These are phyloP conservation scores for Rhombomys opimus DNA, from an alignment of 2,113 vertebrate genomes.

Conservation along the genomic window DNA sequence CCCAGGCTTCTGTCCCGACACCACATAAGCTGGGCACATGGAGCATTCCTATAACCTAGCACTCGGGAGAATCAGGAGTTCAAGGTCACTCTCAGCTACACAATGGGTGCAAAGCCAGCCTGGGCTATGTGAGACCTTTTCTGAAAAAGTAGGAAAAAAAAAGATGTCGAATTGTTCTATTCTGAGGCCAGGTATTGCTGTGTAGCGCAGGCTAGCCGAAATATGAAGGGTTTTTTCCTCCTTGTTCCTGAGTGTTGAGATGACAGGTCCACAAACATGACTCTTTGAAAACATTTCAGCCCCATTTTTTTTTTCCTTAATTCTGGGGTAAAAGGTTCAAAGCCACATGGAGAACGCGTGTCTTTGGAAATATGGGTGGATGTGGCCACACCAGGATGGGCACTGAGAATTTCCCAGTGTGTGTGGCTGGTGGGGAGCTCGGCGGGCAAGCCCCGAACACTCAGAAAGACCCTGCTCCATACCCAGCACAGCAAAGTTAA, in stretches of 20 bases:
- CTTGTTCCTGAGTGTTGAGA: background rate
- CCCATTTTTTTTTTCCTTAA: background rate
- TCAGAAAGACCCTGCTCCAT: background rate
- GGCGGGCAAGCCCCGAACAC: background rate
- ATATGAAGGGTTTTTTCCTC: background rate
- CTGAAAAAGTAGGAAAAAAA: background rate
- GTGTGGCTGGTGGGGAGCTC: background rate
- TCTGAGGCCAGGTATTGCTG: background rate
- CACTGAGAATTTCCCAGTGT: fast-evolving
- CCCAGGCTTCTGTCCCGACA: background rate
- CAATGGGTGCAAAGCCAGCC: background rate
- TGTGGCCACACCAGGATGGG: background rate
- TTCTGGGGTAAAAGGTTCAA: background rate
- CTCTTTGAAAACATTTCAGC: background rate
- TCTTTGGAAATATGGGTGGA: background rate
- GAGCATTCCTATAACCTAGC: background rate
- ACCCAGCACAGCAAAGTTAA: background rate
- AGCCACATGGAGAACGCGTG: background rate
- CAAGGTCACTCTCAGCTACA: background rate
- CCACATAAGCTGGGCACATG: background rate
- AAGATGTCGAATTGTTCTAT: background rate
- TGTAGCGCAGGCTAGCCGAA: background rate
- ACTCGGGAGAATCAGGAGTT: background rate
- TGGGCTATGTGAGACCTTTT: background rate
- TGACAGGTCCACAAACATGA: background rate